A percentile compares a stretch with the other conserved stretches of the same genome.
Conservation (phyloP, 2,888 invertebrate genomes). For the Ryuthela nishihirai region DNA sequence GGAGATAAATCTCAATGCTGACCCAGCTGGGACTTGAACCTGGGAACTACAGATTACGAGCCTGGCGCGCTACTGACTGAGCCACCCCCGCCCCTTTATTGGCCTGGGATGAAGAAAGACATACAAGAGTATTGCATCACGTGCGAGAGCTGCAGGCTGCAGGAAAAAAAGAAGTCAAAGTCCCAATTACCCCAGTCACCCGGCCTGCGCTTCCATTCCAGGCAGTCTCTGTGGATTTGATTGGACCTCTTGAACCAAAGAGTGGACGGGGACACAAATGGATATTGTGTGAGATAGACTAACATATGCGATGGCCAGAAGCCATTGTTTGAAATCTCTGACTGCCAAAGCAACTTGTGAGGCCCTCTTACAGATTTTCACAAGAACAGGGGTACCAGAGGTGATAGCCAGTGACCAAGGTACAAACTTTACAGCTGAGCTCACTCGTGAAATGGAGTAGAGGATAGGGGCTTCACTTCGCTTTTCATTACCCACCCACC, state of each 20-base stretch:
- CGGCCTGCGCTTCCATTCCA: too few relatives aligned
- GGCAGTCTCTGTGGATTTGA: too few relatives aligned
- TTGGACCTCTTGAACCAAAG: background rate
- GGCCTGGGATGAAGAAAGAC: too few relatives aligned
- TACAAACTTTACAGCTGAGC: background rate
- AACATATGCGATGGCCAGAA: constrained; percentile 4
- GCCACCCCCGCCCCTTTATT: too few relatives aligned
- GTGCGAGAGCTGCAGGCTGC: too few relatives aligned
- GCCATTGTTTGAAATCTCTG: background rate
- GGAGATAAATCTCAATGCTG: too few relatives aligned
- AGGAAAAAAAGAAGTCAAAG: too few relatives aligned
- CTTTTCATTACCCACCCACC: background rate
- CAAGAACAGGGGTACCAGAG: background rate
- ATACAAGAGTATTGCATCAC: too few relatives aligned
- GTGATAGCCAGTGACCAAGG: constrained; percentile 2
- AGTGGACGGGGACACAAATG: background rate
- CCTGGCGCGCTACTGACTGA: too few relatives aligned
- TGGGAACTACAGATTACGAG: too few relatives aligned
- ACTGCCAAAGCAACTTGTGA: constrained; percentile 8
- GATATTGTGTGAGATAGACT: constrained; percentile 1
- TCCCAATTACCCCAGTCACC: too few relatives aligned
- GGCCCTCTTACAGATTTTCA: constrained; percentile 1
- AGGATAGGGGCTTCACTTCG: background rate
- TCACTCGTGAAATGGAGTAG: background rate
- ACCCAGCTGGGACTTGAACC: too few relatives aligned